phyloP scores from a whole-genome alignment of 1,140 invertebrate genomes.

The Drosophila busckii region DNA sequence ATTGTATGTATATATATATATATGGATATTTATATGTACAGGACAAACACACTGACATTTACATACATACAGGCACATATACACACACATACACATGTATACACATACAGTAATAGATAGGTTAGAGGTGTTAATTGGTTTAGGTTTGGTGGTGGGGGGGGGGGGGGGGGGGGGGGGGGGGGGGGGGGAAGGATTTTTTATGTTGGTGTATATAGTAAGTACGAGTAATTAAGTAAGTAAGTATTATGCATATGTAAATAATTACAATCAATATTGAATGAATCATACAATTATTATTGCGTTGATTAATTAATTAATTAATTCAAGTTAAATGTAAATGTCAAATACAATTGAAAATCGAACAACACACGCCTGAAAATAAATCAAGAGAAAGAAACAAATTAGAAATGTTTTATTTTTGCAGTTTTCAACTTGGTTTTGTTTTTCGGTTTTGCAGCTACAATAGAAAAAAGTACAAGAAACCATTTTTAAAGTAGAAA shows the following conservation, averaged over 20 bases:
- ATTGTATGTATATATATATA: conserved; percentile 3
- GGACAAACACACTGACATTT: neutral
- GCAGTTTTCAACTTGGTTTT: conserved; percentile 20
- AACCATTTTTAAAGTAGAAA: conserved; percentile 56
- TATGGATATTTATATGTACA: neutral
- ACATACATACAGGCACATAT: neutral
- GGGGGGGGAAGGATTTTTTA: conserved; percentile 8
- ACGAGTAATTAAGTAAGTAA: conserved; percentile 2
- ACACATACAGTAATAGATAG: conserved; percentile 3
- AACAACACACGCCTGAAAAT: conserved; percentile 76
- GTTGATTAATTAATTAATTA: conserved; percentile 63
- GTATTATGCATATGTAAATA: conserved; percentile 53
- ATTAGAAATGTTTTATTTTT: conserved; percentile 59
- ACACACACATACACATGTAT: conserved; percentile 11
- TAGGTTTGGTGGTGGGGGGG: too few species aligned
- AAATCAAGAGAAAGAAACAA: conserved; percentile 73
- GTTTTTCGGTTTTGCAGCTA: conserved; percentile 51
- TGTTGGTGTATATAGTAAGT: conserved; percentile 19
- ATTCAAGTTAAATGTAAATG: conserved; percentile 60
- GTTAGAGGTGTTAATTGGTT: neutral
- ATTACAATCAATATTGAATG: conserved; percentile 70
- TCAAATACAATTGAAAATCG: conserved; percentile 74
- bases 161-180: neutral
- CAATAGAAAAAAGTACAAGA: conserved; percentile 62
- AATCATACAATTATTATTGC: conserved; percentile 66